Percentiles rank a stretch among this genome's conserved stretches.
Evolutionary conservation across 2,797 vertebrate species (phyloP).

Genomic region (Valencia hispanica): DNA sequence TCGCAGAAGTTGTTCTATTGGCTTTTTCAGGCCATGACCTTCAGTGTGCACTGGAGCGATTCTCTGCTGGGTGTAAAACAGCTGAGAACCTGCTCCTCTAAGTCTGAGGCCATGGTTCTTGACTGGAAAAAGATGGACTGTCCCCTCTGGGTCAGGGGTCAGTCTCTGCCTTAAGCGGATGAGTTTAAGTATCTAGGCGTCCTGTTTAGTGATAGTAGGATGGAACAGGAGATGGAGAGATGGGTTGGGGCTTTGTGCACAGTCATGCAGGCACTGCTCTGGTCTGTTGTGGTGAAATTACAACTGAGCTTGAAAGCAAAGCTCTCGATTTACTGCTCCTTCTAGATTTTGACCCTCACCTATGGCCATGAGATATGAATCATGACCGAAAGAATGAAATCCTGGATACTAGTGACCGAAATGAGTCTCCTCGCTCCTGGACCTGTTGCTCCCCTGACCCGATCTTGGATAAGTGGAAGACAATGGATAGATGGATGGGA

Average conservation of each 20-base stretch:
- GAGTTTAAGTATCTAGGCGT: not conserved
- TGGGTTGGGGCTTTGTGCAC: not conserved
- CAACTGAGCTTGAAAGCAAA: not conserved
- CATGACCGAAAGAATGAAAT: not conserved
- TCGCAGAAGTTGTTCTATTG: not conserved
- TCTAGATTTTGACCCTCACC: not conserved
- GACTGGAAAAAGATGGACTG: not conserved
- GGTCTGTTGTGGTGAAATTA: not conserved
- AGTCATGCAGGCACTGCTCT: not conserved
- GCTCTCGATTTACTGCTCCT: not conserved
- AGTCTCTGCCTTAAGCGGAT: not conserved
- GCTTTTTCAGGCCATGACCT: not conserved
- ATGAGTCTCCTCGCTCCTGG: not conserved
- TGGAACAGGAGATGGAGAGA: not conserved
- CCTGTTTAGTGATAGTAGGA: not conserved
- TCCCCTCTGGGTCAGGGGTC: not conserved
- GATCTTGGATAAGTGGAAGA: not conserved
- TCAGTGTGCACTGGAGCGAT: not conserved
- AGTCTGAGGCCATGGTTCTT: not conserved
- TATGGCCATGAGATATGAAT: not conserved
- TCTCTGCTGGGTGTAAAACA: not conserved
- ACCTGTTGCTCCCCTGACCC: not conserved
- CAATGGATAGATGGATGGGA: constrained; percentile 2
- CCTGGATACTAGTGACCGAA: not conserved
- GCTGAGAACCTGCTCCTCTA: not conserved